Conservation (phyloP, 2,888 invertebrate species). For the Campoplex nolae region DNA sequence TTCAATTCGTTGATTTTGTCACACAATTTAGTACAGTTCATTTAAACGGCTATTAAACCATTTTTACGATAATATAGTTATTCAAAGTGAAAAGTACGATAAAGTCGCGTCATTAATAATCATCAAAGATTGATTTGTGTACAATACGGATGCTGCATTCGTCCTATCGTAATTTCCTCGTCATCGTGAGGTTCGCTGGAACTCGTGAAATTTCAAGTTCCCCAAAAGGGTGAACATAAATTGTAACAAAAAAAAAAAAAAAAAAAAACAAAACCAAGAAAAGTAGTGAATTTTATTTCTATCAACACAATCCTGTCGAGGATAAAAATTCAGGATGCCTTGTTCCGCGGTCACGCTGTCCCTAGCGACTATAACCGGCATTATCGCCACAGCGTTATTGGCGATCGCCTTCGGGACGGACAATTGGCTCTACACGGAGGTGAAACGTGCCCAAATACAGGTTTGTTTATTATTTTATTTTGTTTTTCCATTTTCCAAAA, state of each 20-base stretch:
- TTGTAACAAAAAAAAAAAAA: no score
- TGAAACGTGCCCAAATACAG: conserved; percentile 94
- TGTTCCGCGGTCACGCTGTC: conserved; percentile 98
- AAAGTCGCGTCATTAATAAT: neutral
- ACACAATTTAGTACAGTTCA: neutral
- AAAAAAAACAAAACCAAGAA: neutral
- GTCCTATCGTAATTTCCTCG: conserved; percentile 38
- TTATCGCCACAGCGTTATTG: conserved; percentile 96
- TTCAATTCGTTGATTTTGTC: neutral
- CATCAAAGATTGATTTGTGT: conserved; percentile 42
- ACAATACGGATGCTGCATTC: conserved; percentile 64
- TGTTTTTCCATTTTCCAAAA: neutral
- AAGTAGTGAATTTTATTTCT: conserved; percentile 30
- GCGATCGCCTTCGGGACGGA: conserved; percentile 98
- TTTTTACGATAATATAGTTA: neutral
- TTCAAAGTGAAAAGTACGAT: neutral
- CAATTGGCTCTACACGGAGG: conserved; percentile 98
- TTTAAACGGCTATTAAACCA: neutral
- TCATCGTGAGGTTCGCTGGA: conserved; percentile 40
- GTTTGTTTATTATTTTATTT: conserved; percentile 85
- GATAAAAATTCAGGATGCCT: conserved; percentile 89
- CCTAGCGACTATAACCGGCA: conserved; percentile 97
- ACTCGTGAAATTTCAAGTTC: conserved; percentile 47
- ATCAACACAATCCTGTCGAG: neutral
- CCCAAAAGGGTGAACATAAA: conserved; percentile 10